Conservation (phyloP, 2,113 vertebrate genomes). For the Dromiciops gliroides region DNA sequence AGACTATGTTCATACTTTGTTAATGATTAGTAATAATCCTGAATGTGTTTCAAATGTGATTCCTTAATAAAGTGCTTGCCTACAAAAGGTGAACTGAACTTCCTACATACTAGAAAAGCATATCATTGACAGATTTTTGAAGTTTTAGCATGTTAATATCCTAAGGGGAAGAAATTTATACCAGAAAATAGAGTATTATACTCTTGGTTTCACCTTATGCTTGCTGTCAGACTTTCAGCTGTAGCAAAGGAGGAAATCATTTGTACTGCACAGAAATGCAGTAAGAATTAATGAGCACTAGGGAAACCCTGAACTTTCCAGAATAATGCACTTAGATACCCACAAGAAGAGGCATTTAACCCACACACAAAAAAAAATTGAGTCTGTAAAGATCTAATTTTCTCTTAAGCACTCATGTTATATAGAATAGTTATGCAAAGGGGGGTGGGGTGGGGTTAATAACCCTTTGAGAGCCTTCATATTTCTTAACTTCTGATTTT, state of each 20-base stretch:
- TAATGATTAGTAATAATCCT: slow-evolving; percentile 43
- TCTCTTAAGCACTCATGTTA: slow-evolving; percentile 2
- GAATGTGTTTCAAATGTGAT: slow-evolving; percentile 36
- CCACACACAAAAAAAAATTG: slow-evolving; percentile 26
- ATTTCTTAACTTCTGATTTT: slow-evolving; percentile 26
- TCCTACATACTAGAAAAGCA: neutral
- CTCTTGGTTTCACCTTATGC: neutral
- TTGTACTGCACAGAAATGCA: slow-evolving; percentile 18
- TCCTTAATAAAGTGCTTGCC: slow-evolving; percentile 41
- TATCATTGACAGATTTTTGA: slow-evolving; percentile 44
- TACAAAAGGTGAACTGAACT: slow-evolving; percentile 4
- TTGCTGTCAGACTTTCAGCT: neutral
- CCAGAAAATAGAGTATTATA: neutral
- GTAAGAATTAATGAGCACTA: slow-evolving; percentile 12
- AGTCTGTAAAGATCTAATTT: slow-evolving; percentile 3
- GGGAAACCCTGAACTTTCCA: neutral
- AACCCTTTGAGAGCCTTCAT: neutral
- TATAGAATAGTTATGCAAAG: neutral
- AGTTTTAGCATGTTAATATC: slow-evolving; percentile 45
- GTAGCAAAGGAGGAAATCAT: neutral
- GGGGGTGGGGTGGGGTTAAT: neutral
- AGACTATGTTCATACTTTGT: neutral
- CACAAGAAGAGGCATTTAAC: neutral
- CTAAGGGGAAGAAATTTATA: slow-evolving; percentile 25
- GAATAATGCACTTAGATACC: neutral